These are phyloP conservation scores for Martes martes DNA, from an alignment of 2,113 vertebrate genomes.

Conservation along the genomic window DNA sequence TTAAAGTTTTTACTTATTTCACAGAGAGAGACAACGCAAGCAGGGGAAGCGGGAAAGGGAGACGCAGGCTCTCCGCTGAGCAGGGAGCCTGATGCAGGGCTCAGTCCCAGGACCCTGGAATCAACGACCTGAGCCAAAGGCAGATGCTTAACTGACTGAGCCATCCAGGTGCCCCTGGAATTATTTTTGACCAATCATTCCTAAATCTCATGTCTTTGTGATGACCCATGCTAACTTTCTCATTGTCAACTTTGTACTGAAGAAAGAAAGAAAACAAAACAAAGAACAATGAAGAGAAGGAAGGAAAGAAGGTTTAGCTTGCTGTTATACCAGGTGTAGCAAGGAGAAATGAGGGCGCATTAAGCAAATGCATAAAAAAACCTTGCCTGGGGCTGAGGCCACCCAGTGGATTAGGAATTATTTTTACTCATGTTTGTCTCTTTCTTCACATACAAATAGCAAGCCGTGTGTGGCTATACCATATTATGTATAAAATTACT, in stretches of 20 bases:
- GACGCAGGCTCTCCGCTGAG: too few relatives aligned
- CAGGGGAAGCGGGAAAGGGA: too few relatives aligned
- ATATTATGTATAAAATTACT: not conserved
- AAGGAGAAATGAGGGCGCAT: not conserved
- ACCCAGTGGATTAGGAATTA: not conserved
- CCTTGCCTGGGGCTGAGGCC: not conserved
- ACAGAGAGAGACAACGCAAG: too few relatives aligned
- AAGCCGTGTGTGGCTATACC: not conserved
- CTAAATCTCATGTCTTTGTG: slow-evolving; percentile 60
- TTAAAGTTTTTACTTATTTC: too few relatives aligned
- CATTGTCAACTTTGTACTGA: not conserved
- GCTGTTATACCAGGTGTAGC: not conserved
- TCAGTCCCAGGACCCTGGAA: too few relatives aligned
- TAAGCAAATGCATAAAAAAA: not conserved
- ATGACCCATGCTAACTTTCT: slow-evolving; percentile 45
- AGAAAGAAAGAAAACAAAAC: not conserved
- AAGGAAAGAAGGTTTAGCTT: not conserved
- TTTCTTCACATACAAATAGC: not conserved
- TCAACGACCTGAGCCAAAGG: too few relatives aligned
- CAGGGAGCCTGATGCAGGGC: too few relatives aligned
- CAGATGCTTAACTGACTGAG: too few relatives aligned
- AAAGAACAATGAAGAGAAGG: too few relatives aligned
- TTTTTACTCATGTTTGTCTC: not conserved
- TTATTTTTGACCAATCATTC: slow-evolving; percentile 67
- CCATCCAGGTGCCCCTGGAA: not conserved